Base-by-base conservation (phyloP, 2,113 vertebrate genomes). In the Etia nguti region DNA sequence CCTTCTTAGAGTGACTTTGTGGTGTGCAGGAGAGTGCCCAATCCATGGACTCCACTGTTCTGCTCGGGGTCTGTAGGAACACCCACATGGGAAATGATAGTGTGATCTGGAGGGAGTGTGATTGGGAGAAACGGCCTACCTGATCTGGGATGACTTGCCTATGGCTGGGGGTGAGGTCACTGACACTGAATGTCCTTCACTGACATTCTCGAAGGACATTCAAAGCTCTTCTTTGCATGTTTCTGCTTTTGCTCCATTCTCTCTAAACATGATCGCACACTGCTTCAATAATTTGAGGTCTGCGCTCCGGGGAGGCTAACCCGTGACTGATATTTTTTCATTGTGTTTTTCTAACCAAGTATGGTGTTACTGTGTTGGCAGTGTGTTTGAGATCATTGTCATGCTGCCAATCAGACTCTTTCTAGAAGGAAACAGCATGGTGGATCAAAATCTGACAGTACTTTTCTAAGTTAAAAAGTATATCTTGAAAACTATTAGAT, bases 131-230 rank as follows among this genome's bases (percentile, higher is more conserved):
- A 62, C 16, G 9, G 29, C 57, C 29, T 59, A 9, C 31, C 57
- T 60, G 8, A 60, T 60, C 57, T 60, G 15, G 0, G 15, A 60
- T 31, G 15, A 60, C 26, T 60, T 26, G 18, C 57, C 0, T 0
- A 34, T 60, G 16, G 20, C 16, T 60, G 57, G 29, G 29, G 15
- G 5, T 20, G 57, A 60, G 15, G 57, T 31, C 57, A 18, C 29
- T 60, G 20, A 54, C 20, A 54, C 0, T n/a, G 50, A 52, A 52
- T n/a, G 18, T 52, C 50, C 50, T 52, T 1, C 20, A 54, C 20
- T 54, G 57, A 60, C 57, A 0, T 34, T 6, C 59, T 20, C 20
- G 59, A 62, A 62, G 1, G 29, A 62, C 16, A 11, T 62, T 34
- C 59, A 62, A 6, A 34, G 29, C 16, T 34, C 59, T 34, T 60